Conservation (phyloP, 1,140 invertebrate genomes). For the Brachionus sp. region DNA sequence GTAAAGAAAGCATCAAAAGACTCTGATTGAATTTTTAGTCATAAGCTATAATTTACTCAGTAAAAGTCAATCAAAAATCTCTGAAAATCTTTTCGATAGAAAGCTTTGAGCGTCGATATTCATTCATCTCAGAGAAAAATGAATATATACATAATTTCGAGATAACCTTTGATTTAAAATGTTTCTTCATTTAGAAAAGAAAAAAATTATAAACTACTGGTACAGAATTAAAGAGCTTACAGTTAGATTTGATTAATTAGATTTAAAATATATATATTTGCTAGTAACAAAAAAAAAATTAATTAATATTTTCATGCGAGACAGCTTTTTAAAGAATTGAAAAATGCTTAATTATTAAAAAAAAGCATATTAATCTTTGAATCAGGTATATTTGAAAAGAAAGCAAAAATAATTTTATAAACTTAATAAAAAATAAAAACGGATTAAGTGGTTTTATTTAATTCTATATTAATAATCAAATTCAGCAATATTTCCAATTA, state of each 20-base stretch:
- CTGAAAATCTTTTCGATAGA: background rate
- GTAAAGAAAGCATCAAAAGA: background rate
- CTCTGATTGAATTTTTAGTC: background rate
- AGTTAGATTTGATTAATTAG: background rate
- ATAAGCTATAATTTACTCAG: background rate
- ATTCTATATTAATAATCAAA: background rate
- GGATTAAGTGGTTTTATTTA: background rate
- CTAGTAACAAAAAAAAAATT: background rate
- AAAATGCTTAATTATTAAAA: background rate
- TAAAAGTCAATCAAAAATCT: conserved; percentile 9
- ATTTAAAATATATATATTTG: background rate
- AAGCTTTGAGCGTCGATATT: background rate
- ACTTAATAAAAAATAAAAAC: background rate
- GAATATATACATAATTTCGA: background rate
- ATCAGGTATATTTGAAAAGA: background rate
- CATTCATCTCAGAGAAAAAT: background rate
- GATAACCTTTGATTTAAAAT: background rate
- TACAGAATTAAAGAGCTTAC: background rate
- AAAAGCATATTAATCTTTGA: background rate
- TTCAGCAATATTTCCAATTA: background rate
- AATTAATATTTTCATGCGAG: background rate
- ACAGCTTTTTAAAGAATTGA: background rate
- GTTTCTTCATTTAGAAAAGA: background rate
- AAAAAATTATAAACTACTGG: background rate
- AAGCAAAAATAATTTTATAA: background rate